Base-by-base conservation (phyloP, 2,888 invertebrate genomes). In the Agrochola lota region DNA sequence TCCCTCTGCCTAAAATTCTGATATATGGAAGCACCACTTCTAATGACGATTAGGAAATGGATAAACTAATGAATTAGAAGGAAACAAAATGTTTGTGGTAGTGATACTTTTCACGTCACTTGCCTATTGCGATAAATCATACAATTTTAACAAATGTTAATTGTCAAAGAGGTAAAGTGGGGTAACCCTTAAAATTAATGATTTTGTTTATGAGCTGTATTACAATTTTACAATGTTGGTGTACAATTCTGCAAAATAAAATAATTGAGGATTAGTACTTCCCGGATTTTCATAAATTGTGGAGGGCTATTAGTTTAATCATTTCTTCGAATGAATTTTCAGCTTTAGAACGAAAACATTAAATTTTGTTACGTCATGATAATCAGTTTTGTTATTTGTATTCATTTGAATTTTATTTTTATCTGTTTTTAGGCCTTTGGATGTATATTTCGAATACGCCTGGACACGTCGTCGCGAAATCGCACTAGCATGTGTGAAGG, bases 401-500 rank as follows among this genome's bases (percentile, higher is more conserved):
- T 26, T 2, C 62, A 63, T 57, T 52, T 66, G 43, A 57, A 55
- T 17, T 7, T 30, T 20, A 9, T 78, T 89, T 88, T 0, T 67
- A 3, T 64, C 11, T 64, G 12, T 57, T 86, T 87, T 74, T 87
- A 96, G 96, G 95, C 93, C 3, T 87, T 96, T 40, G 91, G 94
- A 71, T 94, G 92, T 76, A 77, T 96, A 26, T 86, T 95, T 30
- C 91, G 94, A 20, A 87, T 91, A 57, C 92, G 91, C 3, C 76
- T 93, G 35, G 93, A 94, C 26, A 91, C 91, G 0, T 91, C 93
- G 2, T 91, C 94, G 0, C 91, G 93, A 40, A 94, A 94, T 71
- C 92, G 95, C 2, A 95, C 95, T 23, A 96, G 96, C 83, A 84
- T 92, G 71, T 94, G 94, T 71, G 95, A 95, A 71, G 95, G 95